Evolutionary conservation across 2,797 vertebrate species (phyloP), one percentile per base, ranked within the genome.

Genomic region (Phalloptychus januarius): DNA sequence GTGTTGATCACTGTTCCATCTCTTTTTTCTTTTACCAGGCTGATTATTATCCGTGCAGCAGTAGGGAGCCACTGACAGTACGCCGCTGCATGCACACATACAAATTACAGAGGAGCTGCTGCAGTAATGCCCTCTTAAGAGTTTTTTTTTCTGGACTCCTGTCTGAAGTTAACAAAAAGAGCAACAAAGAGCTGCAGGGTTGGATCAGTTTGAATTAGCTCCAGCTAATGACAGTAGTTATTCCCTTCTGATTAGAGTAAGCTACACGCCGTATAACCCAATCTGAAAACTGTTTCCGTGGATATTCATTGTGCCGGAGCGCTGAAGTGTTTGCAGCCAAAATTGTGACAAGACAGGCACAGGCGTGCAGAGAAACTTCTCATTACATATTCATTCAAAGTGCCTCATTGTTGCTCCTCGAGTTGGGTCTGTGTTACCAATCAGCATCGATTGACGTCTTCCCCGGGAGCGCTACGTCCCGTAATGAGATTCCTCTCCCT

Each of bases 401-500:
- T 0, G 12, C 36, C 73, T 85, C 75, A 54, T 79, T 85, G 81
- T 83, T 86, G 58, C 80, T 80, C 80, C 74, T 86, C 8, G 23
- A 74, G 75, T 77, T 86, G 36, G 73, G 40, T 82, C 79, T 83
- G 77, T 80, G 83, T 85, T 86, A 80, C 85, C 88, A 82, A 85
- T 89, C 85, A 83, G 84, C 40, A 81, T 85, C 78, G 84, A 92
- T 11, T 85, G 85, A 89, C 81, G 71, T 88, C 81, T 72, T 76
- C 70, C 86, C 86, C 82, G 36, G 65, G 48, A 86, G 89, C 88
- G 79, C 88, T 80, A 76, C 80, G 85, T 87, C 80, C 75, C 70
- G 81, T 92, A 93, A 92, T 93, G 87, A 91, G 87, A 92, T 91
- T 86, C 87, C 65, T 80, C 78, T 86, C 85, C 82, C 71, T 2